phyloP scores from a whole-genome alignment of 2,888 invertebrate genomes.

The Mythimna lalbum region DNA sequence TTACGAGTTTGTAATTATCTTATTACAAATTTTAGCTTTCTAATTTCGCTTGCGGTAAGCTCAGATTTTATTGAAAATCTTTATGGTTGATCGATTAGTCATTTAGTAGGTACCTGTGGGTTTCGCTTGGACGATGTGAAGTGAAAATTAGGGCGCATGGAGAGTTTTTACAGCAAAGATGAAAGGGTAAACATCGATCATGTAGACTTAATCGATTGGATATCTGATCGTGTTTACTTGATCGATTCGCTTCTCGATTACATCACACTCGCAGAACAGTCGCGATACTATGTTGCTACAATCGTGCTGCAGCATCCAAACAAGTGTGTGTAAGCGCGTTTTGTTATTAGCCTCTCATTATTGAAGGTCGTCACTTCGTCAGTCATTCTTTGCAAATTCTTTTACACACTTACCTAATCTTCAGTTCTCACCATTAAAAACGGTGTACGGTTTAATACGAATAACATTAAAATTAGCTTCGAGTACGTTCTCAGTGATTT shows the following conservation, averaged over 20 bases:
- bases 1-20: conserved; percentile 42
- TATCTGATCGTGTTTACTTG: conserved; percentile 26
- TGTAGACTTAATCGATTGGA: conserved; percentile 37
- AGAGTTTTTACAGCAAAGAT: conserved; percentile 13
- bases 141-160: conserved; percentile 22
- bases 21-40: conserved; percentile 61
- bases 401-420: conserved; percentile 22
- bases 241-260: conserved; percentile 33
- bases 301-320: conserved; percentile 1
- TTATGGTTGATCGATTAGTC: conserved; percentile 41
- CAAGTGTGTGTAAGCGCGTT: conserved; percentile 17
- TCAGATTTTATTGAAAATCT: conserved; percentile 33
- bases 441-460: conserved; percentile 10
- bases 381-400: conserved; percentile 17
- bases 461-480: conserved; percentile 23
- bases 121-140: conserved; percentile 34
- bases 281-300: conserved; percentile 18
- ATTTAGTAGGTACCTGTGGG: conserved; percentile 13
- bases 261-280: conserved; percentile 26
- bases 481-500: conserved; percentile 26
- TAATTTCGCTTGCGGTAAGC: conserved; percentile 33
- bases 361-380: conserved; percentile 26
- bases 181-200: conserved; percentile 35
- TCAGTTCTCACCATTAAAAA: conserved; percentile 25
- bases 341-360: conserved; percentile 15